Base-by-base conservation (phyloP, 2,113 vertebrate genomes). In the Symphodus melops region DNA sequence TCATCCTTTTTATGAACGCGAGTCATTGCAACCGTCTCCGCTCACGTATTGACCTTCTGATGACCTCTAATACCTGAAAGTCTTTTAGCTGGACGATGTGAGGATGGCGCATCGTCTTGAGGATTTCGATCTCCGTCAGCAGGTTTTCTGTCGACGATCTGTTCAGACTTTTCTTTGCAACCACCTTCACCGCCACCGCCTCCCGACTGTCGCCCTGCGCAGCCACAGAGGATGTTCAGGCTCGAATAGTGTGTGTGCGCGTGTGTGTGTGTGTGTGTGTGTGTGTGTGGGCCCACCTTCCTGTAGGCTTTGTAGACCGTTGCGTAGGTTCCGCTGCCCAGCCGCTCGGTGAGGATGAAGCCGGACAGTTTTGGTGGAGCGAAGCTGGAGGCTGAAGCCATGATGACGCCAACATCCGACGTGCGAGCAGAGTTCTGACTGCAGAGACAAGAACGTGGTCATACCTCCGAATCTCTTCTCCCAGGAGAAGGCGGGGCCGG, bases 71-170 rank as follows among this genome's bases (percentile, higher is more conserved):
- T 41, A 97, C 98, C 96, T 98, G 96, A 80, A 99, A 99, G 87
- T 99, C 97, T 86, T 97, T 98, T 36, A 99, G 94, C 79, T 99
- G 96, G 48, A 99, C 97, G 0, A 99, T 97, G 70, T 99, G 96
- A 0, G 96, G 96, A 70, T 99, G 98, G 1, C 88, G 94, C 36
- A 98, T 91, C 3, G 95, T 95, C 86, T 99, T 99, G 48, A 99
- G 94, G 83, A 99, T 99, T 89, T 98, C 96, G 0, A 99, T 99
- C 91, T 99, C 98, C 0, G 96, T 98, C 72, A 99, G 94, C 65
- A 99, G 93, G 89, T 99, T 99, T 85, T 99, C 98, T 89, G 97
- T 96, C 0, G 98, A 97, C 0, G 91, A 91, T 69, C 95, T 96
- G 93, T 99, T 99, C 41, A 99, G 93, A 44, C 92, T 98, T 88